Percentiles rank a stretch among this genome's conserved stretches.
These are phyloP conservation scores for Cichladusa arquata DNA, from an alignment of 2,113 vertebrate species.

Conservation along the genomic window DNA sequence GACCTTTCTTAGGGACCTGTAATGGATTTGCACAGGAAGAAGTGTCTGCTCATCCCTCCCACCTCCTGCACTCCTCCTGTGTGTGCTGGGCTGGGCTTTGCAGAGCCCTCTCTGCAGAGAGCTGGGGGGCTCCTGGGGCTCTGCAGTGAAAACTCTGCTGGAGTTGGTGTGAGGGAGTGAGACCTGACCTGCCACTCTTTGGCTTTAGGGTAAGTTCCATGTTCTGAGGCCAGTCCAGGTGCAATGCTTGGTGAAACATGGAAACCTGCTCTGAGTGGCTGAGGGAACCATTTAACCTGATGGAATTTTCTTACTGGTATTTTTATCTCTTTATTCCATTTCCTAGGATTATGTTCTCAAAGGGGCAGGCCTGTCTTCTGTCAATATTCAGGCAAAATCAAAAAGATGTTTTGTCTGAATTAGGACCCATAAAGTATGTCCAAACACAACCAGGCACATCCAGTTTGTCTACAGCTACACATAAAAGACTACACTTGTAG, in stretches of 20 bases:
- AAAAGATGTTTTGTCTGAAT: not conserved
- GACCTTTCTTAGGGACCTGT: not conserved
- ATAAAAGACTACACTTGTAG: not conserved
- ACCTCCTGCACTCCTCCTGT: accelerated
- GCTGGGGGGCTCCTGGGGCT: not conserved
- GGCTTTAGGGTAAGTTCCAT: not conserved
- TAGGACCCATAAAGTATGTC: not conserved
- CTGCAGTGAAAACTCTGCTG: not conserved
- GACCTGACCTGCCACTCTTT: not conserved
- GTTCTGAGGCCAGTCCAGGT: accelerated
- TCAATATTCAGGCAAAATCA: not conserved
- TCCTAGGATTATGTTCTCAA: not conserved
- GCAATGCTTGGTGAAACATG: accelerated
- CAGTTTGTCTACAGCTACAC: not conserved
- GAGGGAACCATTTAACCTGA: not conserved
- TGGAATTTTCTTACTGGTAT: not conserved
- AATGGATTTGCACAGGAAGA: not conserved
- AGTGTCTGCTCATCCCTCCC: not conserved
- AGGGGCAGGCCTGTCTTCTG: not conserved
- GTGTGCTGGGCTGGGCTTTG: not conserved
- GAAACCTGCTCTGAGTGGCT: not conserved
- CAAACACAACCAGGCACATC: not conserved
- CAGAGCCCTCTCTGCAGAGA: not conserved
- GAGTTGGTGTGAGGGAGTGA: accelerated
- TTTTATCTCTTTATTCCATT: not conserved